phyloP scores from a whole-genome alignment of 2,888 invertebrate species.

The Protophormia terraenovae region DNA sequence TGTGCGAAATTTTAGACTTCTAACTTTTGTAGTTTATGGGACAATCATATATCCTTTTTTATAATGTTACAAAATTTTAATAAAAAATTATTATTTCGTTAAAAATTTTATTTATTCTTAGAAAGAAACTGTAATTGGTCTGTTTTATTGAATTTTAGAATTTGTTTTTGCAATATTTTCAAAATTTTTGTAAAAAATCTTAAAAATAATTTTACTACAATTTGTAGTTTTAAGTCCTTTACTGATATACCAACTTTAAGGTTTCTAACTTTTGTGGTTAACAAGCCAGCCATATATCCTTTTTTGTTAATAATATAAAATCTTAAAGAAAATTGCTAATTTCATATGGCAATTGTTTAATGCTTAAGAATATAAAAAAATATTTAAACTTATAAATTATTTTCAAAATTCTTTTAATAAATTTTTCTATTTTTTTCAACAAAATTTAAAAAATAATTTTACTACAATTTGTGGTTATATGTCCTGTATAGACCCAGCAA shows the following conservation, averaged over 20 bases:
- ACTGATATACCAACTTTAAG: neutral
- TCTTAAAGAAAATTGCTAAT: neutral
- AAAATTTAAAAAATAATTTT: neutral
- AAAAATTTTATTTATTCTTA: neutral
- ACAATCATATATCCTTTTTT: neutral
- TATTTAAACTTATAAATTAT: neutral
- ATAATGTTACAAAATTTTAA: neutral
- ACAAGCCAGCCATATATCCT: constrained; percentile 4
- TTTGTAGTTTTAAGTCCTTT: neutral
- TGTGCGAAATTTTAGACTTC: neutral
- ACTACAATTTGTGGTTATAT: neutral
- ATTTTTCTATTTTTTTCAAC: neutral
- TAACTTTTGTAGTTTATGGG: neutral
- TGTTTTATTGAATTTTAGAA: neutral
- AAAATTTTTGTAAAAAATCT: neutral
- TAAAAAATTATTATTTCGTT: neutral
- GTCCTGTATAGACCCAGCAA: neutral
- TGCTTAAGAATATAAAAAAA: too few species aligned
- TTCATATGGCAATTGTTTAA: neutral
- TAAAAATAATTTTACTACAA: neutral
- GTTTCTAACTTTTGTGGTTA: neutral
- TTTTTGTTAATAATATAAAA: neutral
- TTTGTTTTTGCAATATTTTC: neutral
- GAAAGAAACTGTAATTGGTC: too few species aligned
- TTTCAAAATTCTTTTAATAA: neutral